Evolutionary conservation across 2,888 invertebrate species (phyloP).

Genomic region (Phasia obesa): DNA sequence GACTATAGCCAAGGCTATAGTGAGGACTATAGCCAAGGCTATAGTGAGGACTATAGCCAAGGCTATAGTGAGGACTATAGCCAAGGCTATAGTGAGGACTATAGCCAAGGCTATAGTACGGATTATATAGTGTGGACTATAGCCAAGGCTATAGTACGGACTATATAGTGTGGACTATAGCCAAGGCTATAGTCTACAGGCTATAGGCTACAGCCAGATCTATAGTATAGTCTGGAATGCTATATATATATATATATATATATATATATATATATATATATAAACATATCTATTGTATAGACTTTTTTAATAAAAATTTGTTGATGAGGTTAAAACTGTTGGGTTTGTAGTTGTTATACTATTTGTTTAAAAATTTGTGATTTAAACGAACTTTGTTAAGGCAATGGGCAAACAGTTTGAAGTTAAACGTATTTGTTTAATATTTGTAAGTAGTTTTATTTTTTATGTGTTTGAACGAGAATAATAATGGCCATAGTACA

Average conservation of each 20-base stretch:
- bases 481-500: background rate
- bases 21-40: background rate
- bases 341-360: too few species aligned
- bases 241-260: too few species aligned
- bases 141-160: background rate
- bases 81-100: background rate
- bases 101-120: background rate
- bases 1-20: too few species aligned
- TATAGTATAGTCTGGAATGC: too few species aligned
- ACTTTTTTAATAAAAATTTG: too few species aligned
- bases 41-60: background rate
- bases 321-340: too few species aligned
- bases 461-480: background rate
- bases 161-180: background rate
- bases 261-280: too few species aligned
- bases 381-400: conserved; percentile 19
- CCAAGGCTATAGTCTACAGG: background rate
- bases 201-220: too few species aligned
- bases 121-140: background rate
- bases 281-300: too few species aligned
- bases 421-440: too few species aligned
- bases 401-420: conserved; percentile 24
- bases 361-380: background rate
- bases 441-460: background rate
- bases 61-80: background rate